Conservation (phyloP, 2,888 invertebrate genomes). For the Drosophila anomalata region DNA sequence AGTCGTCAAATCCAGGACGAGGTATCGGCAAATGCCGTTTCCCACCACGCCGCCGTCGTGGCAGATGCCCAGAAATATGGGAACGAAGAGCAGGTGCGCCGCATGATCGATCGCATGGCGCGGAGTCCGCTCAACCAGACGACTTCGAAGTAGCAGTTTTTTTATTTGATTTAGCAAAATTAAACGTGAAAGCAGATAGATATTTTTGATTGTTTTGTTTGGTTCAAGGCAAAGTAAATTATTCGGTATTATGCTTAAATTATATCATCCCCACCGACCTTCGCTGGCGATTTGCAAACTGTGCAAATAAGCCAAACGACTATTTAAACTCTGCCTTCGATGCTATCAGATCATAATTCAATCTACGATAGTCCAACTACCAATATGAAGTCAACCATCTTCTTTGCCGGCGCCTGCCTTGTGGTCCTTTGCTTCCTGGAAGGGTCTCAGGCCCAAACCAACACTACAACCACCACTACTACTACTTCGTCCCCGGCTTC, state of each 20-base stretch:
- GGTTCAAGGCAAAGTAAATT: slow-evolving; percentile 34
- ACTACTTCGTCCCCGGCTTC: too few species aligned
- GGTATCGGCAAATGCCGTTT: slow-evolving; percentile 84
- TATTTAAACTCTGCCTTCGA: slow-evolving; percentile 32
- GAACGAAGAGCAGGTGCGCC: slow-evolving; percentile 85
- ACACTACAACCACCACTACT: not conserved
- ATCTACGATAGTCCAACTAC: slow-evolving; percentile 5
- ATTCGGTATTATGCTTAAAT: slow-evolving; percentile 11
- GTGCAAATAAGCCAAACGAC: slow-evolving; percentile 39
- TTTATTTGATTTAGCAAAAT: slow-evolving; percentile 21
- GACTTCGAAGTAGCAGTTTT: slow-evolving; percentile 46
- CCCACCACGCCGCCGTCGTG: slow-evolving; percentile 85
- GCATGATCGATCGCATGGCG: slow-evolving; percentile 75
- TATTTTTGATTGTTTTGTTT: slow-evolving; percentile 13
- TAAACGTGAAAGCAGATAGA: slow-evolving; percentile 31
- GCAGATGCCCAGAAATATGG: slow-evolving; percentile 85
- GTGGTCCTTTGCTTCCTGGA: slow-evolving; percentile 30
- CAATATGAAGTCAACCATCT: slow-evolving; percentile 34
- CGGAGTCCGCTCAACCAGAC: slow-evolving; percentile 46
- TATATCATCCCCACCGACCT: slow-evolving; percentile 19
- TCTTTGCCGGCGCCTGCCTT: slow-evolving; percentile 9
- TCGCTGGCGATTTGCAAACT: slow-evolving; percentile 44
- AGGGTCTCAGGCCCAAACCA: slow-evolving; percentile 5
- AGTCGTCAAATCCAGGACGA: slow-evolving; percentile 84
- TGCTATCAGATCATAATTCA: slow-evolving; percentile 27